Evolutionary conservation across 2,888 invertebrate species (phyloP), one percentile per base, ranked within the genome.

Genomic region (Heteromyza rotundicornis): DNA sequence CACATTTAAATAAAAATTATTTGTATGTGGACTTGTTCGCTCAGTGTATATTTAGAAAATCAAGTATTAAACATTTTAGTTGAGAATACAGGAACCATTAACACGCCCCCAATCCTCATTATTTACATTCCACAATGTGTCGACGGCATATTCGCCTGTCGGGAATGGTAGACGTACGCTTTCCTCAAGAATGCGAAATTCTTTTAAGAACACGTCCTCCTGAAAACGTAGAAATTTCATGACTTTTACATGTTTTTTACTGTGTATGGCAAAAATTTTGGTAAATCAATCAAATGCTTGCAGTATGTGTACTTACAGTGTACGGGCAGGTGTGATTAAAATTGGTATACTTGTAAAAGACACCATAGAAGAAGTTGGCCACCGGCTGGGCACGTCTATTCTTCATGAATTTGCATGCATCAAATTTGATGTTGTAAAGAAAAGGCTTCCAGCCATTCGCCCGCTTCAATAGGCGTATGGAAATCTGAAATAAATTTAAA

Each of bases 401-500:
- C 8, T 36, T 50, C 52, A 56, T 10, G 14, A 57, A 56, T 16
- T 20, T 51, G n/a, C 63, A 63, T 1, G 16, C 49, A 24, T 63
- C 54, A 14, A 57, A 35, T n/a, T 14, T 55, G 17, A 54, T 16
- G 12, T 63, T 60, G 40, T 60, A 63, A 1, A 64, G 20, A 27
- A 64, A 64, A 2, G 58, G 64, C 24, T 52, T 60, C 55, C 56
- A 64, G 17, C 58, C 64, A 47, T 56, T 64, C 5, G 64, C 60
- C 5, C 47, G 47, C 19, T 47, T 47, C 19, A 19, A 7, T 2
- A 47, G 14, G 19, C 3, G 3, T 7, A 47, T 19, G 7, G 3
- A 2, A 17, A 47, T 19, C 47, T 47, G 20, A 17, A 20, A n/a
- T 8, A 12, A 32, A 32, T n/a, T 10, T 14, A 40, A 40, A 40